phyloP scores from a whole-genome alignment of 2,113 vertebrate species.

The Orycteropus afer region DNA sequence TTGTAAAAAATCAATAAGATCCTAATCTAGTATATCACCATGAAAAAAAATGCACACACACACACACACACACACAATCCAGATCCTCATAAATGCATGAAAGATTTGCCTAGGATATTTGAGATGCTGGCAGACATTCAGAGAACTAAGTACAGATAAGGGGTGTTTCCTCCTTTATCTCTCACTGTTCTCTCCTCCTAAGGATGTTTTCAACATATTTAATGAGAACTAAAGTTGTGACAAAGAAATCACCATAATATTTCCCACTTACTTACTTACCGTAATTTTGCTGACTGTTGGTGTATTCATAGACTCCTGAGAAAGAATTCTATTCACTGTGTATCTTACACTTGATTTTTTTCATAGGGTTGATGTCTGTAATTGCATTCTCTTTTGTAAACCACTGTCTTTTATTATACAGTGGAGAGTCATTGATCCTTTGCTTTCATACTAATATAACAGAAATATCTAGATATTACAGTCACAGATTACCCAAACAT shows the following conservation, averaged over 20 bases:
- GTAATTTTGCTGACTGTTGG: not conserved
- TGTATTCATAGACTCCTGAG: conserved; percentile 14
- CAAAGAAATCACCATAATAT: conserved; percentile 15
- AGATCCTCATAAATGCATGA: not conserved
- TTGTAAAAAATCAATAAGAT: not conserved
- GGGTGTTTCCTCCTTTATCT: conserved; percentile 26
- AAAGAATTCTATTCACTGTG: conserved; percentile 18
- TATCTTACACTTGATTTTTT: conserved; percentile 24
- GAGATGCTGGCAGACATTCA: not conserved
- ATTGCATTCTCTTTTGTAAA: not conserved
- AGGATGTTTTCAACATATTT: conserved; percentile 35
- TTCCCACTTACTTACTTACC: conserved; percentile 44
- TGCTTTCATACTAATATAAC: not conserved
- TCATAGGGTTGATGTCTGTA: not conserved
- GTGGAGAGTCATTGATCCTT: not conserved
- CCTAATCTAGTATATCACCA: not conserved
- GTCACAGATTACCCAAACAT: not conserved
- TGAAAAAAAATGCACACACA: not conserved
- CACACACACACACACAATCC: too few relatives aligned
- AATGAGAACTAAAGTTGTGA: conserved; percentile 53
- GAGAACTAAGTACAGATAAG: not conserved
- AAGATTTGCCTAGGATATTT: not conserved
- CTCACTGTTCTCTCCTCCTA: not conserved
- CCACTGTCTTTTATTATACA: not conserved
- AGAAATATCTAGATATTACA: conserved; percentile 57